Conservation (phyloP, 2,113 vertebrate species). For the Podarcis raffonei region DNA sequence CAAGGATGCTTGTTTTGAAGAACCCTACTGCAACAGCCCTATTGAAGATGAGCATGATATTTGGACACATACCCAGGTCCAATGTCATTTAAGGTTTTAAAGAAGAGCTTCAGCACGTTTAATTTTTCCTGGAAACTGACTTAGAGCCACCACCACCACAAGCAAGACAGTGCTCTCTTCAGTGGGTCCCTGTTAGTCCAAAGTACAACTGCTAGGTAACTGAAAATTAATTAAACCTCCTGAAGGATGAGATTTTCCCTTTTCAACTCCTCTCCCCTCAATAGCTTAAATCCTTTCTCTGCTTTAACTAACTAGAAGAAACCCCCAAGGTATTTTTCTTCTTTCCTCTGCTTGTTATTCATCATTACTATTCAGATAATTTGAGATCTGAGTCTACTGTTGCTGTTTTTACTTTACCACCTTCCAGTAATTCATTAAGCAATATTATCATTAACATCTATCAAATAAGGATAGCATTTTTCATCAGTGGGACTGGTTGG, state of each 20-base stretch:
- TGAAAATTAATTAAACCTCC: conserved; percentile 49
- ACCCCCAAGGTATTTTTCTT: background rate
- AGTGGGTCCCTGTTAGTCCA: background rate
- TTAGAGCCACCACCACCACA: background rate
- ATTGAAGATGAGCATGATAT: background rate
- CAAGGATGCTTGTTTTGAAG: background rate
- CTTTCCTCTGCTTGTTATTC: background rate
- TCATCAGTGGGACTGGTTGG: background rate
- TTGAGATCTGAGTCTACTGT: background rate
- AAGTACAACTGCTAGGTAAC: background rate
- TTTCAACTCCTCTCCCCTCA: no score
- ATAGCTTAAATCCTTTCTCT: background rate
- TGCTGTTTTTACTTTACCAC: background rate
- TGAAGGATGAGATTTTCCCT: conserved; percentile 53
- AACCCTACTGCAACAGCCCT: background rate
- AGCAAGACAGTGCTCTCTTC: background rate
- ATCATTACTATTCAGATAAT: background rate
- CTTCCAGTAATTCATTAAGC: background rate
- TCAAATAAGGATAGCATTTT: background rate
- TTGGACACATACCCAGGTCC: background rate
- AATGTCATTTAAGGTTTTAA: background rate
- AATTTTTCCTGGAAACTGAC: background rate
- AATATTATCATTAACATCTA: background rate
- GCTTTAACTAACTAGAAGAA: conserved; percentile 12
- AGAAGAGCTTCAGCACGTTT: background rate